A percentile compares a stretch with the other conserved stretches of the same genome.
Conservation (phyloP, 1,140 invertebrate species). For the Caenorhabditis brenneri region DNA sequence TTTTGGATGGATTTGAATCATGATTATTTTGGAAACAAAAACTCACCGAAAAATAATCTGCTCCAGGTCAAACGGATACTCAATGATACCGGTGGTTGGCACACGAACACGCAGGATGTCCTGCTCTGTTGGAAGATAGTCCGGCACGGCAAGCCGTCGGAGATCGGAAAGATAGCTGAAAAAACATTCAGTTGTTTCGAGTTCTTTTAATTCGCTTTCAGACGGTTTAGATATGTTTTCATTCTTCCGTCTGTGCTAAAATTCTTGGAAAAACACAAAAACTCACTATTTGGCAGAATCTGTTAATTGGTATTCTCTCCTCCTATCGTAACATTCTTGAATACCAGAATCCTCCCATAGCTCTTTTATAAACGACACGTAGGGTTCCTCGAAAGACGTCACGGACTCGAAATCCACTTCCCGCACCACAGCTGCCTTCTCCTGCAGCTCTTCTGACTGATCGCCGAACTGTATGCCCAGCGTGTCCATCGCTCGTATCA, state of each 20-base stretch:
- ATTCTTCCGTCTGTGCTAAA: neutral
- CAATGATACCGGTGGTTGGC: conserved; percentile 91
- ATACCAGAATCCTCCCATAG: conserved; percentile 96
- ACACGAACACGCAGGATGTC: conserved; percentile 96
- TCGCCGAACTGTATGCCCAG: conserved; percentile 93
- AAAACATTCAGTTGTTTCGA: no score
- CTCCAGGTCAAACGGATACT: conserved; percentile 96
- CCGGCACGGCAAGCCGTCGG: conserved; percentile 86
- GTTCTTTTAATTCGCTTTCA: no score
- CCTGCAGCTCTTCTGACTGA: conserved; percentile 78
- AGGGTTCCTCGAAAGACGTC: conserved; percentile 94
- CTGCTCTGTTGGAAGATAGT: conserved; percentile 94
- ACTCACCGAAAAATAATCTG: conserved; percentile 91
- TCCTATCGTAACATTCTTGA: conserved; percentile 97
- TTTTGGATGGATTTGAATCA: no score
- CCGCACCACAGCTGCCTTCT: conserved; percentile 85
- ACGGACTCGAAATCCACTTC: conserved; percentile 98
- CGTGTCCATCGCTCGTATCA: conserved; percentile 99
- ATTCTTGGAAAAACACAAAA: neutral
- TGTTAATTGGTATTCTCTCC: conserved; percentile 98
- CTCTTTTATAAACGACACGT: conserved; percentile 93
- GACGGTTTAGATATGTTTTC: no score
- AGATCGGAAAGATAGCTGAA: conserved; percentile 93
- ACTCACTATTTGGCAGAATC: conserved; percentile 99
- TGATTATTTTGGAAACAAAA: neutral